Evolutionary conservation across 2,888 invertebrate species (phyloP).

Genomic region (Entomobrya proxima): DNA sequence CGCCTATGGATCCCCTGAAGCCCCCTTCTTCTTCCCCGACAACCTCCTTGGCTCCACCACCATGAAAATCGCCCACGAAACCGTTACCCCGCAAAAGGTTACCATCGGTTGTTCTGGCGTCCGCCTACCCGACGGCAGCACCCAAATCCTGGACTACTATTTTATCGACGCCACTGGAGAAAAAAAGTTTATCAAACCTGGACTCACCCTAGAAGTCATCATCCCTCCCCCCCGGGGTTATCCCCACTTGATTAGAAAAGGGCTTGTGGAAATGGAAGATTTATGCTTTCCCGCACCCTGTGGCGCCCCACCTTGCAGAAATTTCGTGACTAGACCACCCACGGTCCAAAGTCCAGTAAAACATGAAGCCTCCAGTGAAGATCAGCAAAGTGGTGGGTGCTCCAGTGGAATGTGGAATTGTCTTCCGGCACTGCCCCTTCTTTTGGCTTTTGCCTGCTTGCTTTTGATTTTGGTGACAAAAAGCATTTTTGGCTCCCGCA

Average conservation of each 20-base stretch:
- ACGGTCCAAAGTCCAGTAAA: constrained; percentile 43
- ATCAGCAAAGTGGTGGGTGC: constrained; percentile 11
- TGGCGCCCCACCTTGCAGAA: constrained; percentile 57
- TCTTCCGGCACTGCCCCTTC: constrained; percentile 19
- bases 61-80: constrained; percentile 62
- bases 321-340: constrained; percentile 44
- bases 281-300: constrained; percentile 73
- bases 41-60: not conserved
- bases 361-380: not conserved
- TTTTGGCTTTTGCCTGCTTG: too few species aligned
- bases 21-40: not conserved
- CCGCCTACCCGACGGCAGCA: constrained; percentile 47
- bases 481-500: too few species aligned
- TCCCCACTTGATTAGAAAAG: constrained; percentile 53
- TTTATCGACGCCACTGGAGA: constrained; percentile 71
- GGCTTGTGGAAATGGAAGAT: constrained; percentile 68
- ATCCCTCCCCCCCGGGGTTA: constrained; percentile 64
- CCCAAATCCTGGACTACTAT: constrained; percentile 51
- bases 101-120: constrained; percentile 68
- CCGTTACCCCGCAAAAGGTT: constrained; percentile 64
- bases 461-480: constrained; percentile 18
- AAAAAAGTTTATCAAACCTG: constrained; percentile 61
- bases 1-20: too few species aligned
- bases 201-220: constrained; percentile 48
- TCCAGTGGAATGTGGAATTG: constrained; percentile 31